A percentile compares a stretch with the other conserved stretches of the same genome.
phyloP scores from a whole-genome alignment of 2,113 vertebrate genomes.

The Cygnus buccinator region DNA sequence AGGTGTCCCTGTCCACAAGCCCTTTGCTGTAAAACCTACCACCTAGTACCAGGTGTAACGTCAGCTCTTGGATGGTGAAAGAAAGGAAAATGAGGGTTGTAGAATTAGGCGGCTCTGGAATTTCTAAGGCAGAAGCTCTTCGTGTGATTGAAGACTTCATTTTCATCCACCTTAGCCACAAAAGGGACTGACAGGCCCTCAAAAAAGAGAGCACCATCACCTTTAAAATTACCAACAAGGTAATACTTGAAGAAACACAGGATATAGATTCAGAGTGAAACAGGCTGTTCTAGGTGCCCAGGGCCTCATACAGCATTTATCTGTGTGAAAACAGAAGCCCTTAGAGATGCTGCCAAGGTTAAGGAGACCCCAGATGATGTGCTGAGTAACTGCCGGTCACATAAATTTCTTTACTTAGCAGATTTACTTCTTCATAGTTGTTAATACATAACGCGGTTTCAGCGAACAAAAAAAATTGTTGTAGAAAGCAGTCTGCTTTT shows the following conservation, averaged over 20 bases:
- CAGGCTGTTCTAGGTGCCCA: background rate
- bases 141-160: background rate
- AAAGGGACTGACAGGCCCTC: background rate
- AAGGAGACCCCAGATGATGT: background rate
- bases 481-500: background rate
- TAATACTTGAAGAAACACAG: background rate
- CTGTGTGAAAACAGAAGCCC: background rate
- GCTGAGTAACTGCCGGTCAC: background rate
- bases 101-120: background rate
- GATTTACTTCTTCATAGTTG: conserved; percentile 9
- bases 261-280: background rate
- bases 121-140: background rate
- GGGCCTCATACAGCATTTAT: background rate
- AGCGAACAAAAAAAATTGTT: background rate
- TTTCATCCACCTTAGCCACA: background rate
- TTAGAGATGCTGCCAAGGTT: background rate
- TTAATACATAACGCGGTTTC: background rate
- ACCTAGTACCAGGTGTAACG: background rate
- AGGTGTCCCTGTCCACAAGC: background rate
- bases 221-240: background rate
- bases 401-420: background rate
- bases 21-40: background rate
- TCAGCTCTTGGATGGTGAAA: background rate
- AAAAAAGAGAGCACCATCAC: background rate
- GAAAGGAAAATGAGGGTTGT: background rate